phyloP scores from a whole-genome alignment of 2,888 invertebrate species.

The Quadriops clusia region DNA sequence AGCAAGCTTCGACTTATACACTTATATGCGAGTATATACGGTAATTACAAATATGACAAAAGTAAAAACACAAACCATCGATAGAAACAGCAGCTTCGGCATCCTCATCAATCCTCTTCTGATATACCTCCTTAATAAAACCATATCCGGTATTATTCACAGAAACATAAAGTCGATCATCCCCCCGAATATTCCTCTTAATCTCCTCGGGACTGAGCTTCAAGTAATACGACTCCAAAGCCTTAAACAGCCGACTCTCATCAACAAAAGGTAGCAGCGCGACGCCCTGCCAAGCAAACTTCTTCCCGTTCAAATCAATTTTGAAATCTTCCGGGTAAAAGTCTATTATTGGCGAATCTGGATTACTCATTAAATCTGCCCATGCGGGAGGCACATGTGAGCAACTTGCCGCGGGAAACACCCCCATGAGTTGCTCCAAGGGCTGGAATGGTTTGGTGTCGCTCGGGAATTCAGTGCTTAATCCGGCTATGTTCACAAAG shows the following conservation, averaged over 20 bases:
- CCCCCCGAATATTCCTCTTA: conserved; percentile 76
- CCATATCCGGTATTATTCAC: conserved; percentile 57
- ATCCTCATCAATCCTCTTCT: conserved; percentile 39
- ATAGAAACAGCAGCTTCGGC: conserved; percentile 51
- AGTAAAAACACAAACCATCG: conserved; percentile 79
- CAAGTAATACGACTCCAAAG: conserved; percentile 69
- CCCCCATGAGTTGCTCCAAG: conserved; percentile 97
- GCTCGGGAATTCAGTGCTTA: conserved; percentile 78
- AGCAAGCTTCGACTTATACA: too few species aligned
- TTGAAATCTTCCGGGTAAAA: conserved; percentile 97
- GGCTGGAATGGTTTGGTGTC: conserved; percentile 91
- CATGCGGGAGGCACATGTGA: conserved; percentile 88
- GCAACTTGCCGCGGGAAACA: conserved; percentile 95
- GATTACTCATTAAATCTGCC: conserved; percentile 85
- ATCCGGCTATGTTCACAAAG: conserved; percentile 80
- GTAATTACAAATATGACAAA: too few species aligned
- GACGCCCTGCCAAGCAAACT: conserved; percentile 99
- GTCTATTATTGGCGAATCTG: conserved; percentile 89
- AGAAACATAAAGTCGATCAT: conserved; percentile 81
- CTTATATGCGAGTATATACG: too few species aligned
- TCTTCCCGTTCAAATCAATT: conserved; percentile 97
- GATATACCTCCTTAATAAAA: conserved; percentile 59
- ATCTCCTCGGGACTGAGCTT: conserved; percentile 75
- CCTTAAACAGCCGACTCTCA: conserved; percentile 74
- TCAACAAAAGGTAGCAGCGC: conserved; percentile 97